Evolutionary conservation across 2,888 invertebrate genomes (phyloP).

Genomic region (Lacanobia oleracea): DNA sequence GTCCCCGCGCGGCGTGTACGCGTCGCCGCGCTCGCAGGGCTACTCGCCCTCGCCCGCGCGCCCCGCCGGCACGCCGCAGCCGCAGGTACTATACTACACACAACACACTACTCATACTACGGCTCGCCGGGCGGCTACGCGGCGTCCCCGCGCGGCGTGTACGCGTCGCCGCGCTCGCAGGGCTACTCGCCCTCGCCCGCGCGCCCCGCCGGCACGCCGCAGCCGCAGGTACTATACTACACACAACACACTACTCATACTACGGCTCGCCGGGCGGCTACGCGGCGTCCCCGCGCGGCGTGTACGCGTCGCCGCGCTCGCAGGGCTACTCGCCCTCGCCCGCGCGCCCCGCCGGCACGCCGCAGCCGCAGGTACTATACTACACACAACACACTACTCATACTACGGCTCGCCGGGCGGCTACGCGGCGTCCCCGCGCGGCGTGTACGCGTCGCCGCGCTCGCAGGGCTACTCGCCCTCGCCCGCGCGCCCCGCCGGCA

Average conservation of each 20-base stretch:
- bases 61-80: constrained; percentile 80
- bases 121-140: constrained; percentile 73
- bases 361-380: constrained; percentile 78
- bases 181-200: constrained; percentile 82
- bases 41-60: constrained; percentile 82
- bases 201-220: constrained; percentile 79
- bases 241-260: background rate
- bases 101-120: constrained; percentile 47
- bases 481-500: constrained; percentile 75
- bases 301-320: constrained; percentile 85
- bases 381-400: background rate
- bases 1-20: constrained; percentile 83
- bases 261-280: constrained; percentile 73
- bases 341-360: constrained; percentile 77
- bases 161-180: constrained; percentile 85
- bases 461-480: constrained; percentile 84
- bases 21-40: constrained; percentile 84
- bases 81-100: constrained; percentile 69
- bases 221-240: constrained; percentile 74
- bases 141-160: constrained; percentile 81
- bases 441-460: constrained; percentile 85
- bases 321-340: constrained; percentile 83
- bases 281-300: constrained; percentile 79
- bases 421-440: constrained; percentile 79
- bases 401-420: constrained; percentile 70